A percentile compares a stretch with the other conserved stretches of the same genome.
phyloP scores from a whole-genome alignment of 2,113 vertebrate species.

The Campylorhamphus procurvoides region DNA sequence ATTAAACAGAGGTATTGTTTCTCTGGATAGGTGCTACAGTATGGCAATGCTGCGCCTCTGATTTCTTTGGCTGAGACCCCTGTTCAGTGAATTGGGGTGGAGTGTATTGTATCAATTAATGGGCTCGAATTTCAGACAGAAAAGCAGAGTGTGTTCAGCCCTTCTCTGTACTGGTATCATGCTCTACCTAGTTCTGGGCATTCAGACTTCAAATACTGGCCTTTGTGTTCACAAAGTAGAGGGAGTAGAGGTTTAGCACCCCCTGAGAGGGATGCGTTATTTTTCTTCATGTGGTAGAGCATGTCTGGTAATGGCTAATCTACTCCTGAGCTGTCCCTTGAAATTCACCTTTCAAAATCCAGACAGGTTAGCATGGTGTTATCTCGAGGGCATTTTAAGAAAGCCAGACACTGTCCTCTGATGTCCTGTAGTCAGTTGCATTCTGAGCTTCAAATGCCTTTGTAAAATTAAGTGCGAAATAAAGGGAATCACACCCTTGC shows the following conservation, averaged over 20 bases:
- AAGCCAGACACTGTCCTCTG: background rate
- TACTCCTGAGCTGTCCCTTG: background rate
- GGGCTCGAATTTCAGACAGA: background rate
- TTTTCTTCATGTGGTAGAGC: background rate
- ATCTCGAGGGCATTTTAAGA: rapidly evolving
- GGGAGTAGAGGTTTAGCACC: background rate
- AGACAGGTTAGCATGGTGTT: background rate
- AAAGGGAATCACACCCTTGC: background rate
- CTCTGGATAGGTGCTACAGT: background rate
- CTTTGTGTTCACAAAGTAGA: background rate
- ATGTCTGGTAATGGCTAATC: background rate
- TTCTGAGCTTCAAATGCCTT: background rate
- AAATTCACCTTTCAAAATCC: background rate
- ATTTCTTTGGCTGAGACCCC: background rate
- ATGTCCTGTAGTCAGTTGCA: background rate
- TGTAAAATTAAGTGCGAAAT: background rate
- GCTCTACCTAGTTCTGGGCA: background rate
- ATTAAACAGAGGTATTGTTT: background rate
- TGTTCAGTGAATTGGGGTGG: background rate
- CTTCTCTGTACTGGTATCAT: background rate
- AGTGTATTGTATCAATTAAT: background rate
- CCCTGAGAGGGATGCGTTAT: background rate
- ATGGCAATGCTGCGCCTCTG: background rate
- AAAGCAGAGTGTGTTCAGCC: background rate
- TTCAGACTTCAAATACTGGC: background rate